Evolutionary conservation across 2,113 vertebrate genomes (phyloP).

Genomic region (Montifringilla adamsi): DNA sequence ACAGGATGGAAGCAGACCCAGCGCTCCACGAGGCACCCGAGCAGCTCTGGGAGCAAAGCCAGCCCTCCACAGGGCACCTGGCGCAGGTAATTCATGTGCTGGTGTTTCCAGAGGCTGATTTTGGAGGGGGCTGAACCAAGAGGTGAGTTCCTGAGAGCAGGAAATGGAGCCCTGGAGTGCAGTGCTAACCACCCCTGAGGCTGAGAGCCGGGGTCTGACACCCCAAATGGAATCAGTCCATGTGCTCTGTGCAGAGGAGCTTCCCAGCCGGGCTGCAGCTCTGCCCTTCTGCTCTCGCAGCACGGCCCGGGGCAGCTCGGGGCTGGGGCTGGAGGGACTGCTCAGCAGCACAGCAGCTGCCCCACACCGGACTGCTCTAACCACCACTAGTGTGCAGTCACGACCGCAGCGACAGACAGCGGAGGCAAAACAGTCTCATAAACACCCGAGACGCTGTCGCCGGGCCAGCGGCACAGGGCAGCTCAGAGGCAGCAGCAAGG

Average conservation of each 20-base stretch:
- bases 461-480: not conserved
- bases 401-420: accelerated
- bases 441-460: accelerated
- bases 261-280: not conserved
- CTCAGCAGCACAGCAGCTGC: not conserved
- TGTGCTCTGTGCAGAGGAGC: accelerated
- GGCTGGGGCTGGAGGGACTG: too few species aligned
- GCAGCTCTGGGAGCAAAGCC: not conserved
- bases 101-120: not conserved
- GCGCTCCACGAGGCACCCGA: not conserved
- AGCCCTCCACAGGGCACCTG: not conserved
- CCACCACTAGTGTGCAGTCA: not conserved
- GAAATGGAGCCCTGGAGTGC: not conserved
- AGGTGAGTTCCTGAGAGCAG: not conserved
- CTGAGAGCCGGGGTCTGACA: accelerated
- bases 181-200: too few species aligned
- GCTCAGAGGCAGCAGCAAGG: not conserved
- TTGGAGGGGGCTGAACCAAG: not conserved
- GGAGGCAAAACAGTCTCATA: accelerated
- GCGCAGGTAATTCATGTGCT: not conserved
- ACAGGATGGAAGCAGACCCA: not conserved
- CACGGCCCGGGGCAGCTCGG: too few species aligned
- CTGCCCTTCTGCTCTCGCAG: too few species aligned
- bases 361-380: too few species aligned
- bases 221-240: not conserved